Conservation (phyloP, 2,888 invertebrate genomes). For the Drosophila fulvimacula region DNA sequence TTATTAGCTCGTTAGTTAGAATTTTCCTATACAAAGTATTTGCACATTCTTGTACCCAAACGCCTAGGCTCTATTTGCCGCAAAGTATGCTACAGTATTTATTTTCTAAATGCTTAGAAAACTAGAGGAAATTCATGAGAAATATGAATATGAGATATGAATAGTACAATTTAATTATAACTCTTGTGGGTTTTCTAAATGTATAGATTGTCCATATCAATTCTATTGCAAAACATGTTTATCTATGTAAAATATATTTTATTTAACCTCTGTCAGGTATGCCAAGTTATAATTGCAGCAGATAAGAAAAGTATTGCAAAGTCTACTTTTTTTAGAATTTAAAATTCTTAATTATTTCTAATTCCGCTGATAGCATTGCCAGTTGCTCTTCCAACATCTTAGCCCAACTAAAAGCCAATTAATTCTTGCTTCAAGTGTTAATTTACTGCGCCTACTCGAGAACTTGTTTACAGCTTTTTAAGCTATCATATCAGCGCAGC, state of each 20-base stretch:
- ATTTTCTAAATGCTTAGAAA: not conserved
- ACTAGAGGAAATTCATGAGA: not conserved
- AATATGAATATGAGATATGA: not conserved
- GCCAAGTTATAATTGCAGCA: not conserved
- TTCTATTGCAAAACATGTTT: not conserved
- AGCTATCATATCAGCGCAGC: constrained; percentile 72
- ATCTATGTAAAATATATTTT: not conserved
- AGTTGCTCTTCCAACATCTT: not conserved
- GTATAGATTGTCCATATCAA: not conserved
- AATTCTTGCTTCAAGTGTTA: constrained; percentile 43
- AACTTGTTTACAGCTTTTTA: constrained; percentile 70
- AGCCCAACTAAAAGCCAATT: constrained; percentile 16
- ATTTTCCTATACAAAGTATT: no score
- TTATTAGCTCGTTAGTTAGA: no score
- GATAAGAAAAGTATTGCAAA: not conserved
- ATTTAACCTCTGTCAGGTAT: not conserved
- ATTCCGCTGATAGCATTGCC: not conserved
- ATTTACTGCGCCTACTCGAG: constrained; percentile 65
- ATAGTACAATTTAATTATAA: constrained; percentile 1
- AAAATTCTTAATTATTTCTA: not conserved
- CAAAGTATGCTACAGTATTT: constrained; percentile 38
- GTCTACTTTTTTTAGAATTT: not conserved
- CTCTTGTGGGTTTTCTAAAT: not conserved
- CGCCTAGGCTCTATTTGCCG: constrained; percentile 7
- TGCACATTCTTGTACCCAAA: not conserved